phyloP scores from a whole-genome alignment of 2,888 invertebrate species.

The Nudaria mundana region DNA sequence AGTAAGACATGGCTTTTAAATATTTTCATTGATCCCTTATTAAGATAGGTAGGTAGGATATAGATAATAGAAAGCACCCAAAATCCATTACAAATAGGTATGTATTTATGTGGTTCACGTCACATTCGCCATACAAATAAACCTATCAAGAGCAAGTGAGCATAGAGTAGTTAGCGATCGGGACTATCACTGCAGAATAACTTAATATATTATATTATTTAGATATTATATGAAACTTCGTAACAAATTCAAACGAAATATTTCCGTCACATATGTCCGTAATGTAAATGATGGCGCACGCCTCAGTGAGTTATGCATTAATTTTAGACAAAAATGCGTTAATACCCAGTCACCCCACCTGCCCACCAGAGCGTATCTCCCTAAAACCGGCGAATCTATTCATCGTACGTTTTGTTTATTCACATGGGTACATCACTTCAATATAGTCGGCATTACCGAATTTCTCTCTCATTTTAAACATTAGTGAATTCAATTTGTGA shows the following conservation, averaged over 20 bases:
- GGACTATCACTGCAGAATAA: too few relatives aligned
- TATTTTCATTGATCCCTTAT: too few relatives aligned
- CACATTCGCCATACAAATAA: too few relatives aligned
- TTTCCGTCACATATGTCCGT: slow-evolving; percentile 15
- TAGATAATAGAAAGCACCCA: too few relatives aligned
- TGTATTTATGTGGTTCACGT: too few relatives aligned
- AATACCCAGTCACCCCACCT: slow-evolving; percentile 81
- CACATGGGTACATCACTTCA: slow-evolving; percentile 52
- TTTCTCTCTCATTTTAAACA: slow-evolving; percentile 20
- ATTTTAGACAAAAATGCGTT: slow-evolving; percentile 74
- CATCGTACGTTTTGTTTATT: slow-evolving; percentile 64
- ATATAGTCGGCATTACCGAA: slow-evolving; percentile 34
- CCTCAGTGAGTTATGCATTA: slow-evolving; percentile 61
- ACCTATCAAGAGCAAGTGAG: too few relatives aligned
- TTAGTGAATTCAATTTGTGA: slow-evolving; percentile 12
- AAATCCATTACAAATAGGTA: too few relatives aligned
- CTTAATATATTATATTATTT: too few relatives aligned
- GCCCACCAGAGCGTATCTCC: slow-evolving; percentile 79
- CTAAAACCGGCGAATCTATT: slow-evolving; percentile 76
- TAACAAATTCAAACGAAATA: slow-evolving; percentile 7
- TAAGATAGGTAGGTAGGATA: too few relatives aligned
- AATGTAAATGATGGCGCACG: slow-evolving; percentile 24
- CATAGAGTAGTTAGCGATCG: too few relatives aligned
- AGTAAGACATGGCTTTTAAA: too few relatives aligned
- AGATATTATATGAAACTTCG: slow-evolving; percentile 1